Percentiles rank a stretch among this genome's conserved stretches.
Evolutionary conservation across 2,797 vertebrate species (phyloP).

Genomic region (Microtus obscurus): DNA sequence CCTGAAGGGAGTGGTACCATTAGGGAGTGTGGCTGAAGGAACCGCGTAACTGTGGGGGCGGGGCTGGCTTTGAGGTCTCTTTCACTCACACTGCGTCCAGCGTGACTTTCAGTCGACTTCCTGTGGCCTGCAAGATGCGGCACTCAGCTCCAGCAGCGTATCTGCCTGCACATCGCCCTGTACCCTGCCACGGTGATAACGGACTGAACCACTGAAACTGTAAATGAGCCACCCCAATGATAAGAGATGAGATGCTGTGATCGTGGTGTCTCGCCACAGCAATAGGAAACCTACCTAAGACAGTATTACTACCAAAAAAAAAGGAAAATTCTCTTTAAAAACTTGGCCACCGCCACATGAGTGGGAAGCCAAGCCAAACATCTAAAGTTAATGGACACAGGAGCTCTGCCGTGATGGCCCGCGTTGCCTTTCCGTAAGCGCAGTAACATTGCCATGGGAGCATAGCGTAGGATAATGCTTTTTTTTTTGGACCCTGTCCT

Average conservation of each 20-base stretch:
- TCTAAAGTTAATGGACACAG: background rate
- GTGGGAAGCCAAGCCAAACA: background rate
- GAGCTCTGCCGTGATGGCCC: background rate
- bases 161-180: background rate
- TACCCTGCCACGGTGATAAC: background rate
- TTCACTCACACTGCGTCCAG: background rate
- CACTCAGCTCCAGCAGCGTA: rapidly evolving
- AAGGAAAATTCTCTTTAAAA: background rate
- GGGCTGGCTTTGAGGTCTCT: too few species aligned
- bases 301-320: background rate
- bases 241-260: background rate
- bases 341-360: background rate
- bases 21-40: background rate
- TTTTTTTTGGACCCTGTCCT: too few species aligned
- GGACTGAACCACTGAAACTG: background rate
- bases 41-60: too few species aligned
- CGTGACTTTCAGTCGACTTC: background rate
- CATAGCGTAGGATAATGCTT: background rate
- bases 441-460: too few species aligned
- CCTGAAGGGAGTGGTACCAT: background rate
- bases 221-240: background rate
- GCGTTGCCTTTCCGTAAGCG: background rate
- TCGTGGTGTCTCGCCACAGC: background rate
- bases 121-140: background rate
- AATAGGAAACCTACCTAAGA: background rate